phyloP scores from a whole-genome alignment of 1,140 invertebrate species.

The Oncopodura yosiiana region DNA sequence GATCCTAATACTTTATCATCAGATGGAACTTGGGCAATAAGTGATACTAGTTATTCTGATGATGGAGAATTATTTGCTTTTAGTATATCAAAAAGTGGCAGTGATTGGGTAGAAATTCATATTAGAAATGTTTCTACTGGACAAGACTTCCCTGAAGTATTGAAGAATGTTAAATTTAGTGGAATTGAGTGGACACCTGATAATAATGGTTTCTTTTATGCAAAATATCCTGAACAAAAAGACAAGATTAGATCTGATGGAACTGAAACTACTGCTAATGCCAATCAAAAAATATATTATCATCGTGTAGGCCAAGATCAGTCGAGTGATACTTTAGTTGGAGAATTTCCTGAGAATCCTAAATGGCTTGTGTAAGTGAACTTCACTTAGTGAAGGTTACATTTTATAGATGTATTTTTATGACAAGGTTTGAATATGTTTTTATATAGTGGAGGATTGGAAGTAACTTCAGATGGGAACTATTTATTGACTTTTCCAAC shows the following conservation, averaged over 20 bases:
- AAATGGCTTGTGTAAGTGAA: slow-evolving; percentile 69
- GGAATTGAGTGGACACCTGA: slow-evolving; percentile 89
- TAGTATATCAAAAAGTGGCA: slow-evolving; percentile 79
- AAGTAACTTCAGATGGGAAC: slow-evolving; percentile 75
- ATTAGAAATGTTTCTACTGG: slow-evolving; percentile 67
- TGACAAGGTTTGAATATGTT: too few relatives aligned
- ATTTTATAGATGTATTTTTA: background rate
- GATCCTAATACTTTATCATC: slow-evolving; percentile 79
- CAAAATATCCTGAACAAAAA: too few relatives aligned
- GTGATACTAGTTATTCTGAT: slow-evolving; percentile 70
- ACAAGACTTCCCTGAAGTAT: slow-evolving; percentile 73
- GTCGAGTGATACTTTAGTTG: slow-evolving; percentile 73
- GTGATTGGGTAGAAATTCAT: slow-evolving; percentile 88
- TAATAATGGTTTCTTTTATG: slow-evolving; percentile 89
- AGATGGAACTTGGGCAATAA: slow-evolving; percentile 77
- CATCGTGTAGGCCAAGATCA: slow-evolving; percentile 78
- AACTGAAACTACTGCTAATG: slow-evolving; percentile 71
- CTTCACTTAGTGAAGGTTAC: slow-evolving; percentile 2
- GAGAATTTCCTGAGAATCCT: slow-evolving; percentile 86
- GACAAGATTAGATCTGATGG: too few relatives aligned
- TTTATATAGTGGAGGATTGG: slow-evolving; percentile 49
- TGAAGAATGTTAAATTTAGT: slow-evolving; percentile 87
- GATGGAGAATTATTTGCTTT: slow-evolving; percentile 85
- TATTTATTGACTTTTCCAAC: slow-evolving; percentile 68
- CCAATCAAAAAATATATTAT: slow-evolving; percentile 88